Evolutionary conservation across 2,797 vertebrate species (phyloP), one percentile per base, ranked within the genome.

Genomic region (Simalia tracyae): DNA sequence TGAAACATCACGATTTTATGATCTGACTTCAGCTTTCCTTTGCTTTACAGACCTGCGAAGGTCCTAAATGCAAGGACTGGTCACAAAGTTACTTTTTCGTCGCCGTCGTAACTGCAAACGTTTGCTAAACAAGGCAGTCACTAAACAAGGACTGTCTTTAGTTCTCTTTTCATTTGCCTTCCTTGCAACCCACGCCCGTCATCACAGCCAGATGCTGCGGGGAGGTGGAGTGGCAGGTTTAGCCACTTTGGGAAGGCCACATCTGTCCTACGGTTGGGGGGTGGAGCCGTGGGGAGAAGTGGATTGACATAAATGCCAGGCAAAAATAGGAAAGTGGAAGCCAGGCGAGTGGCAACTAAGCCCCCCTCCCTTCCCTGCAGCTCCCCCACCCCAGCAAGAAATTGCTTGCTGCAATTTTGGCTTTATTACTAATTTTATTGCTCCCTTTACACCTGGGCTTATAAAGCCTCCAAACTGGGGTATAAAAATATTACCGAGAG

Each of bases 391-490:
- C 90, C 66, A 95, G 96, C 85, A 88, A 61, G 91, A 97, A 96
- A 96, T 95, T 93, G 92, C 94, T 95, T 72, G 12, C 93, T 2
- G 85, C 60, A n/a, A 87, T 94, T 94, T 95, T 96, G 93, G 92
- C 86, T 97, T 97, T 96, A 96, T 96, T 95, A 95, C 95, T 97
- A 96, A 96, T 97, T 97, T 96, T 22, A 28, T 92, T 22, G 92
- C 94, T 94, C 84, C 90, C 90, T 97, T 97, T 97, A 95, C 93
- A 92, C 94, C 95, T 1, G 1, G 91, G 84, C 93, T 95, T 96
- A 63, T 76, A 96, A 96, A 96, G 96, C 61, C 50, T 54, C 24
- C 91, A 95, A 94, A 89, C 15, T 12, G 88, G 93, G 92, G 89
- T 92, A 94, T 93, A 94, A 96, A 96, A 95, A 94, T 42, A 89